These are phyloP conservation scores for Campylomormyrus numenius DNA, from an alignment of 2,113 vertebrate genomes.

Conservation along the genomic window DNA sequence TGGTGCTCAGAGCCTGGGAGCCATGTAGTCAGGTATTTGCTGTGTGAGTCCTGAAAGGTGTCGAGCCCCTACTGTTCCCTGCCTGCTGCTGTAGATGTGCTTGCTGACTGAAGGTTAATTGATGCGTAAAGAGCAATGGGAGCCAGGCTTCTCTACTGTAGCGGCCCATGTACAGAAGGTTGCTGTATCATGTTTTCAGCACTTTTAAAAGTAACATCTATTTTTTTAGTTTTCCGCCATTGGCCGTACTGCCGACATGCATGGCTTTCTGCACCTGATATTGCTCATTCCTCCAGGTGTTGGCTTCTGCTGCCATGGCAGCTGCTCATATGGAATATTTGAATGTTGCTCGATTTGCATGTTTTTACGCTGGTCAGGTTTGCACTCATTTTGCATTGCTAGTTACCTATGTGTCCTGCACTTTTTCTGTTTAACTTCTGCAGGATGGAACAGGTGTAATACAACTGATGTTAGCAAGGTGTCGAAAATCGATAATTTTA, in stretches of 20 bases:
- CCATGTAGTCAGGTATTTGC: background rate
- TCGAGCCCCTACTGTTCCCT: background rate
- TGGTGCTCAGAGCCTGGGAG: background rate
- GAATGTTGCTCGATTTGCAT: conserved; percentile 2
- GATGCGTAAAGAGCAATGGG: background rate
- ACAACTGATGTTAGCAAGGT: background rate
- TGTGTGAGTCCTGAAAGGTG: background rate
- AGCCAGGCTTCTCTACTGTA: background rate
- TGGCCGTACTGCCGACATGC: background rate
- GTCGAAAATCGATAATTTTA: background rate
- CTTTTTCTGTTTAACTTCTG: background rate
- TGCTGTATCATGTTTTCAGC: background rate
- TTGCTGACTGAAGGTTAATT: background rate
- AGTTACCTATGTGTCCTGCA: background rate
- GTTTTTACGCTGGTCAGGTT: background rate
- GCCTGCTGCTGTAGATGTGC: background rate
- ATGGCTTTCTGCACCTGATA: background rate
- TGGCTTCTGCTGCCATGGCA: background rate
- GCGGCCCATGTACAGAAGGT: background rate
- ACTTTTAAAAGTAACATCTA: background rate
- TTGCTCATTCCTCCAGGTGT: background rate
- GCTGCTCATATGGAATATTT: background rate
- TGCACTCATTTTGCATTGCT: background rate
- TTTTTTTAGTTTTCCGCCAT: background rate
- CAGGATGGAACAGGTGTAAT: background rate